Evolutionary conservation across 2,797 vertebrate species (phyloP).

Genomic region (Semaprochilodus insignis): DNA sequence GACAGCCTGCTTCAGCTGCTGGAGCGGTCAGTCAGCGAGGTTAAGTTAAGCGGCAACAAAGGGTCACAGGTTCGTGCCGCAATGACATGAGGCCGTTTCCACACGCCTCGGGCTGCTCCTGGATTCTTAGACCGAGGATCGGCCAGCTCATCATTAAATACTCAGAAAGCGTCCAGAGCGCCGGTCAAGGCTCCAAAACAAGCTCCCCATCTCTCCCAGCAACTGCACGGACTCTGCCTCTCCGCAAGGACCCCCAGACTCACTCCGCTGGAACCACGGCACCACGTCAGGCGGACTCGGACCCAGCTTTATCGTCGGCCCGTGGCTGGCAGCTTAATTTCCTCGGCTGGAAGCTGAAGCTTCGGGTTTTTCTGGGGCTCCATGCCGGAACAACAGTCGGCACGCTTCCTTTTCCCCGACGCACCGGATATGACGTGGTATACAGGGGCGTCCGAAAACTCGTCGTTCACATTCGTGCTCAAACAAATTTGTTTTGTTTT

Average conservation of each 20-base stretch:
- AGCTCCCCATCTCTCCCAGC: neutral
- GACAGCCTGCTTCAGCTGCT: neutral
- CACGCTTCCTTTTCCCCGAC: slow-evolving; percentile 48
- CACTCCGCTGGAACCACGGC: neutral
- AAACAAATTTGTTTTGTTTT: too few relatives aligned
- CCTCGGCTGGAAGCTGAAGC: neutral
- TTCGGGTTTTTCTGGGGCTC: neutral
- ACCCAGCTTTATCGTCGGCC: neutral
- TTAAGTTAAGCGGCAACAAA: neutral
- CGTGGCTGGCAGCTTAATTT: neutral
- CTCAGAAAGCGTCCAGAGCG: neutral
- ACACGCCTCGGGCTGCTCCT: neutral
- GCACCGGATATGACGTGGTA: slow-evolving; percentile 65
- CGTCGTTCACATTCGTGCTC: neutral
- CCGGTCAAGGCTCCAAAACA: neutral
- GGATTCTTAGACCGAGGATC: neutral
- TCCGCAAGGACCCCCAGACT: neutral
- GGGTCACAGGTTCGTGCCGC: neutral
- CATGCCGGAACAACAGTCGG: slow-evolving; percentile 2
- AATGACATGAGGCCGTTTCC: neutral
- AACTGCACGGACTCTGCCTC: too few relatives aligned
- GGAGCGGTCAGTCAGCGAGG: neutral
- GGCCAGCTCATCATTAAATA: neutral
- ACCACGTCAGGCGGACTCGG: neutral
- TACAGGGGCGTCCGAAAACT: neutral